phyloP scores from a whole-genome alignment of 2,113 vertebrate genomes.

The Erpornis zantholeuca region DNA sequence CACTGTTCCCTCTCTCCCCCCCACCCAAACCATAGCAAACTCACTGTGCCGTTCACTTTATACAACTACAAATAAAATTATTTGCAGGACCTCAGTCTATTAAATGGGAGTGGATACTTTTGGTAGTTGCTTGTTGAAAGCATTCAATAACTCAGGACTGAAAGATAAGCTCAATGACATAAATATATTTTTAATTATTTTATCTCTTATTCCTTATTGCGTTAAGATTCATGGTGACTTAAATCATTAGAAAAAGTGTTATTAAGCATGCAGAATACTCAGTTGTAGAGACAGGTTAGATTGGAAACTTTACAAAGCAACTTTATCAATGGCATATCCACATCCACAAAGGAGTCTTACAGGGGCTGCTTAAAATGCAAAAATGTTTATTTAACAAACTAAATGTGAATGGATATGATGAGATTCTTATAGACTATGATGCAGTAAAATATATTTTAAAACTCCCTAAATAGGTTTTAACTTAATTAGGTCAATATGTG shows the following conservation, averaged over 20 bases:
- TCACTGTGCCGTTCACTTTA: neutral
- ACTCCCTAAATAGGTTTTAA: constrained; percentile 50
- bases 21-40: constrained; percentile 23
- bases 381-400: constrained; percentile 50
- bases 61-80: constrained; percentile 34
- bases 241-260: neutral
- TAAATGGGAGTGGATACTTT: neutral
- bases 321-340: neutral
- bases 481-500: constrained; percentile 33
- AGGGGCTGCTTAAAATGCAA: neutral
- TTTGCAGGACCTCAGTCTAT: constrained; percentile 11
- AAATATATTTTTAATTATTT: neutral
- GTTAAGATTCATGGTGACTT: neutral
- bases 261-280: neutral
- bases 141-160: constrained; percentile 14
- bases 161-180: neutral
- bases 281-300: neutral
- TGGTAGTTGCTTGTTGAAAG: neutral
- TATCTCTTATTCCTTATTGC: neutral
- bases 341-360: neutral
- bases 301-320: neutral
- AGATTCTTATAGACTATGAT: neutral
- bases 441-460: constrained; percentile 51
- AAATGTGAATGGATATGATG: constrained; percentile 14
- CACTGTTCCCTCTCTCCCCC: neutral